phyloP scores from a whole-genome alignment of 2,797 vertebrate species.

The Tokudaia tokunoshimensis region DNA sequence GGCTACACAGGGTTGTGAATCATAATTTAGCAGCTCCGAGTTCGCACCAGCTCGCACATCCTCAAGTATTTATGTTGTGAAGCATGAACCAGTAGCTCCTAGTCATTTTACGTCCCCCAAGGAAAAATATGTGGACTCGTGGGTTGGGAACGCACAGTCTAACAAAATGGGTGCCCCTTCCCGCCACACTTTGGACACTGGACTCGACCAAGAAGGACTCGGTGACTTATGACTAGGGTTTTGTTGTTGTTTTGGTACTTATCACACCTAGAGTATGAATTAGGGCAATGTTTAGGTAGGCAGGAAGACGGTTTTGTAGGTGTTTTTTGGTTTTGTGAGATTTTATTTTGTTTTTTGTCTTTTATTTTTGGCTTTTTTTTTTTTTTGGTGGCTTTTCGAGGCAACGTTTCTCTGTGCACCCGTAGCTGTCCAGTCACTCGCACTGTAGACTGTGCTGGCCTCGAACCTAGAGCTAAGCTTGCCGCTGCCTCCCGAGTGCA shows the following conservation, averaged over 20 bases:
- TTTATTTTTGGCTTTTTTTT: too few relatives aligned
- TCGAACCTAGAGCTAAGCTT: background rate
- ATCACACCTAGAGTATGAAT: background rate
- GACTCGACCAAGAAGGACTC: background rate
- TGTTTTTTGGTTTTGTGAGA: too few relatives aligned
- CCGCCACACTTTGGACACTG: background rate
- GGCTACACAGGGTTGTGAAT: background rate
- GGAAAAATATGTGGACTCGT: background rate
- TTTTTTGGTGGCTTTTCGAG: background rate
- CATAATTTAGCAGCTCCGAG: background rate
- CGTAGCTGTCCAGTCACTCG: background rate
- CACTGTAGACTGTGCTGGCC: background rate
- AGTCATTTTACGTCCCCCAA: background rate
- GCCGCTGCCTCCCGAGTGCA: background rate
- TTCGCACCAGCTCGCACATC: background rate
- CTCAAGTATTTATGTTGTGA: background rate
- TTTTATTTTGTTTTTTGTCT: background rate
- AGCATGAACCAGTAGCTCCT: rapidly evolving
- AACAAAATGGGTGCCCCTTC: background rate
- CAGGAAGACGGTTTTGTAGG: background rate
- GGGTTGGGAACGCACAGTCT: background rate
- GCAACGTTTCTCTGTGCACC: background rate
- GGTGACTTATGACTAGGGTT: background rate
- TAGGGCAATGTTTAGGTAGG: background rate
- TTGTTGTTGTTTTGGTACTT: background rate